Percentiles rank a stretch among this genome's conserved stretches.
Evolutionary conservation across 2,113 vertebrate species (phyloP).

Genomic region (Ivindomyrus marchei): DNA sequence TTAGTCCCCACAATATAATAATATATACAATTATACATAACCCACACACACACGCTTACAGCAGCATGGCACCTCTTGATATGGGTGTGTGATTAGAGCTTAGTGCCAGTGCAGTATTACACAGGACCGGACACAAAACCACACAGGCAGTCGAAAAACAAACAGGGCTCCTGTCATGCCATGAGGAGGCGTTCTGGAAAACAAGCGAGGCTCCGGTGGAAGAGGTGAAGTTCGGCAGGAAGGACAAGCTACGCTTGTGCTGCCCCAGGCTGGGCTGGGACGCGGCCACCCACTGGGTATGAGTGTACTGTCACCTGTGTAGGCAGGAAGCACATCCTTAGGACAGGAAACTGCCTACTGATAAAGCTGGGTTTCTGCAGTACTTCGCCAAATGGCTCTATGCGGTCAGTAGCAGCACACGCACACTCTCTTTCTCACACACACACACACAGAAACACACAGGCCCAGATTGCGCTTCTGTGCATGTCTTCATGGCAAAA

Average conservation of each 20-base stretch:
- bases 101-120: not conserved
- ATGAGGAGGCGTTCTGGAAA: not conserved
- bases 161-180: not conserved
- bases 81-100: not conserved
- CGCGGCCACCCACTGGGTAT: not conserved
- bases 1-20: not conserved
- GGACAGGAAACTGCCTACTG: not conserved
- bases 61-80: not conserved
- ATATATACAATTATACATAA: not conserved
- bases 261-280: too few species aligned
- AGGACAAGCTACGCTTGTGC: not conserved
- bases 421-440: not conserved
- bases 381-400: not conserved
- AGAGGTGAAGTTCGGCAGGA: not conserved
- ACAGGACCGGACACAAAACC: not conserved
- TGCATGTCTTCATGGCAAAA: not conserved
- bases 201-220: not conserved
- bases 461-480: not conserved
- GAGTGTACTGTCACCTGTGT: not conserved
- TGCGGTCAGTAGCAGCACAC: not conserved
- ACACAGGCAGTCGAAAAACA: not conserved
- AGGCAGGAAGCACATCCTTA: constrained; percentile 2
- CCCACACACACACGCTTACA: not conserved
- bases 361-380: not conserved
- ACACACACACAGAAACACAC: not conserved